Percentiles rank a stretch among this genome's conserved stretches.
These are phyloP conservation scores for Aeoliscus strigatus DNA, from an alignment of 2,797 vertebrate genomes.

Conservation along the genomic window DNA sequence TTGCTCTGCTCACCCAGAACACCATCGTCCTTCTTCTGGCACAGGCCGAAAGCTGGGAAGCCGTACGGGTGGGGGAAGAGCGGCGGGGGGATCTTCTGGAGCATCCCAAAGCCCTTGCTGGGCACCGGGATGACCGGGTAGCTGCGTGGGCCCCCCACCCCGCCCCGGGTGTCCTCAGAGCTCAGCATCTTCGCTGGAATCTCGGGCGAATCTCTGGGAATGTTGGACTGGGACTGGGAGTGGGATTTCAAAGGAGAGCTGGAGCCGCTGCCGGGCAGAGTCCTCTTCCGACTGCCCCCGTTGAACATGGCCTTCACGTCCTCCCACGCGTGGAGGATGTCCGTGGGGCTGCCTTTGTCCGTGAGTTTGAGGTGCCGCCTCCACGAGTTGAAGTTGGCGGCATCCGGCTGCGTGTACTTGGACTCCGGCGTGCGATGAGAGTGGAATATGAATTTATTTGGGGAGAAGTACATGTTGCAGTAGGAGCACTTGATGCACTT, in stretches of 20 bases:
- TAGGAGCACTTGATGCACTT: constrained; percentile 93
- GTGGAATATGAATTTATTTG: constrained; percentile 93
- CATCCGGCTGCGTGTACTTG: constrained; percentile 90
- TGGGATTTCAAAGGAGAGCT: constrained; percentile 62
- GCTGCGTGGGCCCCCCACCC: constrained; percentile 78
- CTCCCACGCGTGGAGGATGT: constrained; percentile 90
- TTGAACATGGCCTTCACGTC: constrained; percentile 99
- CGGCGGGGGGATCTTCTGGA: constrained; percentile 92
- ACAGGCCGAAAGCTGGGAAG: constrained; percentile 91
- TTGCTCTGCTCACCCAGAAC: constrained; percentile 75
- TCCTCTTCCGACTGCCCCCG: constrained; percentile 91
- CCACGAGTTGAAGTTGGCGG: constrained; percentile 92
- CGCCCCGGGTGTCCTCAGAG: constrained; percentile 69
- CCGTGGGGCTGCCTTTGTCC: constrained; percentile 78
- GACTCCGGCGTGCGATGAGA: constrained; percentile 89
- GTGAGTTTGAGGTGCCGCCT: constrained; percentile 84
- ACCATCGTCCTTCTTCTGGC: constrained; percentile 88
- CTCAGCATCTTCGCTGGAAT: constrained; percentile 71
- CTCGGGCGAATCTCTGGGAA: constrained; percentile 62
- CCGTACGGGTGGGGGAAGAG: constrained; percentile 93
- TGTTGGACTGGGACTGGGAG: constrained; percentile 44
- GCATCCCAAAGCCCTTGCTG: constrained; percentile 91
- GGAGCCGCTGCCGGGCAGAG: constrained; percentile 76
- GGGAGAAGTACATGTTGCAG: constrained; percentile 92
- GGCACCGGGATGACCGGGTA: constrained; percentile 95